These are phyloP conservation scores for Latheticus oryzae DNA, from an alignment of 2,888 invertebrate genomes.

Conservation along the genomic window DNA sequence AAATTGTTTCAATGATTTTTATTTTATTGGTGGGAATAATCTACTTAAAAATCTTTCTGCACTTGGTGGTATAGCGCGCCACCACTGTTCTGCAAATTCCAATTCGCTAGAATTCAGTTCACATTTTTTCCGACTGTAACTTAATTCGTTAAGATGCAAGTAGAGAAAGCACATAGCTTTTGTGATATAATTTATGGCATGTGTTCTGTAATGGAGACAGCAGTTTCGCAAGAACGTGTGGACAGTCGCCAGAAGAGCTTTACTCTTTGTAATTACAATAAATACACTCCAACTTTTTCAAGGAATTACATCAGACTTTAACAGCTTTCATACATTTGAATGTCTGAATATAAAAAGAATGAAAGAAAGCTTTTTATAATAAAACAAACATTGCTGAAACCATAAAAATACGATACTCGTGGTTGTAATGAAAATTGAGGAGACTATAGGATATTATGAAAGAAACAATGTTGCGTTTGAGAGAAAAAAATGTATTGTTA, in stretches of 20 bases:
- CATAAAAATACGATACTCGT: conserved; percentile 26
- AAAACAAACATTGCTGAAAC: conserved; percentile 15
- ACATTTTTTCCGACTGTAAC: no score
- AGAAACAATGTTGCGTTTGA: conserved; percentile 17
- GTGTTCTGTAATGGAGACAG: conserved; percentile 62
- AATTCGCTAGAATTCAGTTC: no score
- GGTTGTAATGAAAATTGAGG: conserved; percentile 16
- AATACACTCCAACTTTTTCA: conserved; percentile 46
- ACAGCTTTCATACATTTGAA: no score
- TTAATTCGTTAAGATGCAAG: no score
- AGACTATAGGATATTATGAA: conserved; percentile 12
- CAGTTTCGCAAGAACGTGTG: conserved; percentile 62
- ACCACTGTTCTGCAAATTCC: no score
- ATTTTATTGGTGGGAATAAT: no score
- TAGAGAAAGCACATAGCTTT: conserved; percentile 13
- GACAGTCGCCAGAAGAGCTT: conserved; percentile 63
- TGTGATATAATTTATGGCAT: conserved; percentile 61
- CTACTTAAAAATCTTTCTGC: no score
- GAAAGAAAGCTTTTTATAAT: conserved; percentile 15
- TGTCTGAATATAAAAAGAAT: no score
- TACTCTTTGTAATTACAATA: conserved; percentile 60
- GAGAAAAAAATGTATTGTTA: conserved; percentile 13
- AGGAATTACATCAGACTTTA: no score
- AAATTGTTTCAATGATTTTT: no score
- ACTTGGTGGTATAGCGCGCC: no score